Evolutionary conservation across 1,140 invertebrate species (phyloP), one percentile per base, ranked within the genome.

Genomic region (Hypothenemus hampei): DNA sequence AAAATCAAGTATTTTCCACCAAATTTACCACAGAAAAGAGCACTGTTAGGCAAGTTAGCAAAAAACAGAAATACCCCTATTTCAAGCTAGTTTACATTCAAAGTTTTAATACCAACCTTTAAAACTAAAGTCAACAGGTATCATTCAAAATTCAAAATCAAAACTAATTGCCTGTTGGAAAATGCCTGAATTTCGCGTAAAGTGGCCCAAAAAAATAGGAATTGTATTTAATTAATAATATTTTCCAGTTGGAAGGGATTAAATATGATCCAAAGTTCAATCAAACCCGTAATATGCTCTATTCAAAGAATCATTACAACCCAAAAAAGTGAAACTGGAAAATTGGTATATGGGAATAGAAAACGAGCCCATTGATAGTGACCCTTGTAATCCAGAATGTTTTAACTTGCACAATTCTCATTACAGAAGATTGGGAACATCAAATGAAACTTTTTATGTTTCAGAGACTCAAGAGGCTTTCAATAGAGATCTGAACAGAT

Each of bases 261-360:
- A 54, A 54, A 46, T 37, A 54, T 13, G 37, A 45, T 19, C 31
- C 41, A 6, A 46, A 29, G 4, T 41, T 36, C 15, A 8, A 16
- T 13, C n/a, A 13, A 29, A 23, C 35, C 11, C 33, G 29, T 11
- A 31, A 54, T 46, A 45, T 46, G 31, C 63, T 77, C 33, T 75
- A 75, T 66, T 73, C 70, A 3, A 77, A 75, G 65, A 75, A 74
- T 51, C 66, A 18, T 8, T 78, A 76, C 54, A 61, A 66, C 13
- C 64, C 69, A n/a, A n/a, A 2, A 62, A 61, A 36, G 69, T 72
- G 11, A 77, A 76, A 69, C 67, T 74, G 20, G 67, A 70, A 40
- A 68, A 73, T 53, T 78, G 76, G 76, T 68, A 75, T 43, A 73
- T 58, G 46, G 39, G 62, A 22, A 50, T 65, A 26, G 64, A 69